Base-by-base conservation (phyloP, 2,113 vertebrate genomes). In the Hirundichthys speculiger region DNA sequence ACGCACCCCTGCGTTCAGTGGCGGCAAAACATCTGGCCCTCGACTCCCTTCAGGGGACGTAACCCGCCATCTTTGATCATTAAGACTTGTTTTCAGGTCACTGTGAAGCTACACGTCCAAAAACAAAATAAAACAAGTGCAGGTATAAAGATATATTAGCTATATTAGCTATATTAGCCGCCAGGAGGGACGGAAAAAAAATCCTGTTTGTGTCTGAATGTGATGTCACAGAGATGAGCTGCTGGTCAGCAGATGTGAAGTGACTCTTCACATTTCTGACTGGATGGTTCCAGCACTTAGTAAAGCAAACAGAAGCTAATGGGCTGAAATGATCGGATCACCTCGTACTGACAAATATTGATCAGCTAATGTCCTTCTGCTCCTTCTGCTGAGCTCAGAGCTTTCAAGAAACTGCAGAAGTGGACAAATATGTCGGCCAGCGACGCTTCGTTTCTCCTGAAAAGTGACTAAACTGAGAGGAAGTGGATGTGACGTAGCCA, bases 291-390 rank as follows among this genome's bases (percentile, higher is more conserved):
- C 58, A 57, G 40, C 83, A 82, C 80, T 88, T 73, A 74, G 78
- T 60, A 58, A 51, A 78, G 48, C 81, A 76, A 79, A 82, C 79
- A 48, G 13, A 21, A 51, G 53, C 30, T 80, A 84, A 87, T 87
- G 82, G 78, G 7, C 18, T 43, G 34, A 16, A 30, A 47, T 82
- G 63, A 88, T 82, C 43, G 41, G 70, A 88, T 87, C 58, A 50
- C 45, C 73, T 47, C 16, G 5, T 5, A 12, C 46, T 11, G 62
- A 54, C 61, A 56, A 40, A 66, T 52, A 53, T 52, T 47, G 47
- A 73, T 51, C 59, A 41, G 21, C 20, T 16, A 52, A 68, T 27
- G 16, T 16, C 30, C 16, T 27, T 24, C 62, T 55, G 76, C 62
- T 16, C 30, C 16, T 27, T 24, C 62, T 55, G 76, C 62, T 76